Conservation (phyloP, 53 echinoderm and acorn worm species). For the Temnopleurus reevesii region DNA sequence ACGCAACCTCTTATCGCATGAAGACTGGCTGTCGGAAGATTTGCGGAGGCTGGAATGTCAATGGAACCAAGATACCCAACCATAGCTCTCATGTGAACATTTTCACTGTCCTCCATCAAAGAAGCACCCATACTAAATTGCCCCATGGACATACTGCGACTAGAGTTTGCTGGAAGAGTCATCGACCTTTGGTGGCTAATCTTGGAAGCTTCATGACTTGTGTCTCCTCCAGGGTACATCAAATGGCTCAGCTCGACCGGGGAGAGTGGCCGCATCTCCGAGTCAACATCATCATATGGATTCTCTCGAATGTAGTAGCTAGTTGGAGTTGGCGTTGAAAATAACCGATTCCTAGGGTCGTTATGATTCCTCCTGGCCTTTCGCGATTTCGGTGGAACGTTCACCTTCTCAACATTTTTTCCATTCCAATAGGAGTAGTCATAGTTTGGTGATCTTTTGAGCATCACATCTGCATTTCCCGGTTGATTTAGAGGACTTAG, state of each 20-base stretch:
- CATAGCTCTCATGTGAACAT: slow-evolving; percentile 70
- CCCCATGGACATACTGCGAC: slow-evolving; percentile 5
- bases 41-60: slow-evolving; percentile 96
- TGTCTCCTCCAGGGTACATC: slow-evolving; percentile 67
- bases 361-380: slow-evolving; percentile 61
- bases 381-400: slow-evolving; percentile 62
- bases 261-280: slow-evolving; percentile 78
- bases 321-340: slow-evolving; percentile 65
- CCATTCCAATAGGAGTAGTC: slow-evolving; percentile 79
- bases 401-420: slow-evolving; percentile 58
- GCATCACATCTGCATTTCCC: slow-evolving; percentile 62
- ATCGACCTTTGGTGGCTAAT: slow-evolving; percentile 21
- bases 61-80: slow-evolving; percentile 97
- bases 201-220: slow-evolving; percentile 12
- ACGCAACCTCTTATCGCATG: slow-evolving; percentile 99
- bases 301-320: slow-evolving; percentile 68
- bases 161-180: slow-evolving; percentile 18
- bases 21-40: slow-evolving; percentile 94
- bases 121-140: slow-evolving; percentile 32
- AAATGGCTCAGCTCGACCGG: slow-evolving; percentile 91
- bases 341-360: slow-evolving; percentile 60
- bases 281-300: slow-evolving; percentile 69
- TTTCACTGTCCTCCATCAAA: slow-evolving; percentile 44
- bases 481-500: slow-evolving; percentile 87
- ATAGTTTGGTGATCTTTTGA: slow-evolving; percentile 62